Evolutionary conservation across 2,888 invertebrate species (phyloP).

Genomic region (Vanessa cardui): DNA sequence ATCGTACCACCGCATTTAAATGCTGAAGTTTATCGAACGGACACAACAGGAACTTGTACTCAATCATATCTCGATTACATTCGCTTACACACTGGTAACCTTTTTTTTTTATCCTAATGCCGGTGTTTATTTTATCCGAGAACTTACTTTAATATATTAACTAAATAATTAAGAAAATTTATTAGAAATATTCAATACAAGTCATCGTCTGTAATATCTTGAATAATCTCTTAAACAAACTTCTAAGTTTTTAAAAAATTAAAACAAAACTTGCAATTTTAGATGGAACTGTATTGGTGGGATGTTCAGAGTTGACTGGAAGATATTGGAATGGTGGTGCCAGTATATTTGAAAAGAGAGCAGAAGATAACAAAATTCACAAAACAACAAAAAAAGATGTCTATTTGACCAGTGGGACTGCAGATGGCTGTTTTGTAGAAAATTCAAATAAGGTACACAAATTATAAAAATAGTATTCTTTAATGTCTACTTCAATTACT

Average conservation of each 20-base stretch:
- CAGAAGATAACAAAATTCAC: constrained; percentile 49
- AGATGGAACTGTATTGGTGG: constrained; percentile 74
- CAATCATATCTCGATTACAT: constrained; percentile 70
- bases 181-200: too few species aligned
- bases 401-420: constrained; percentile 61
- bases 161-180: too few species aligned
- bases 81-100: constrained; percentile 61
- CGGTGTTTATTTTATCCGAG: neutral
- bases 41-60: constrained; percentile 63
- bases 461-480: neutral
- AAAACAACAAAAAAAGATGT: constrained; percentile 58
- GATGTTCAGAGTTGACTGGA: constrained; percentile 75
- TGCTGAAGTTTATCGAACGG: constrained; percentile 74
- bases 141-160: too few species aligned
- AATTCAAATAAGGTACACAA: constrained; percentile 60
- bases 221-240: too few species aligned
- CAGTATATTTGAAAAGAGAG: constrained; percentile 57
- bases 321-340: constrained; percentile 76
- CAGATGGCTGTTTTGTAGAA: constrained; percentile 73
- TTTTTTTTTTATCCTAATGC: too few species aligned
- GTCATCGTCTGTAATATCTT: too few species aligned
- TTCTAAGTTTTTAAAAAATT: too few species aligned
- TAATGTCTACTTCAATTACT: neutral
- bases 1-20: constrained; percentile 75
- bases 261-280: constrained; percentile 6